Percentiles rank a stretch among this genome's conserved stretches.
These are phyloP conservation scores for Perithous albicinctus DNA, from an alignment of 2,888 invertebrate genomes.

Conservation along the genomic window DNA sequence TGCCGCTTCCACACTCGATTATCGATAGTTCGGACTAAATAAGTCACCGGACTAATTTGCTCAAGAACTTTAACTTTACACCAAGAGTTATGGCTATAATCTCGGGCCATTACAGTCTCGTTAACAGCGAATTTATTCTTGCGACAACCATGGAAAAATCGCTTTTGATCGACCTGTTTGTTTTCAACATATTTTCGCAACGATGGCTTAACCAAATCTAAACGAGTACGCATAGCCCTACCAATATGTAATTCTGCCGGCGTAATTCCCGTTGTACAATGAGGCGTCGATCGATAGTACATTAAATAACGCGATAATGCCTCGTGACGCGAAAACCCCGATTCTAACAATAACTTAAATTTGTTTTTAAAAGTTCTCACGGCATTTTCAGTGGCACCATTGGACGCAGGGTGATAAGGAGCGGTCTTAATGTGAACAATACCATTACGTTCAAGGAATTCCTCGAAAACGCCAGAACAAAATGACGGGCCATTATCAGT, in stretches of 20 bases:
- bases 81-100: constrained; percentile 35
- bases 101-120: constrained; percentile 31
- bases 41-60: no score
- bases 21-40: no score
- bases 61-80: neutral
- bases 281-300: constrained; percentile 50
- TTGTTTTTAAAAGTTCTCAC: constrained; percentile 59
- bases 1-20: no score
- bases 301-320: constrained; percentile 54
- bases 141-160: constrained; percentile 39
- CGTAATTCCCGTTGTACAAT: constrained; percentile 44
- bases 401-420: constrained; percentile 60
- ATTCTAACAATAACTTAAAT: constrained; percentile 49
- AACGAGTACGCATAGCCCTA: constrained; percentile 25
- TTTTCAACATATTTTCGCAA: constrained; percentile 28
- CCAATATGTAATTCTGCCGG: constrained; percentile 54
- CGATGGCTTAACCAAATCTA: constrained; percentile 50
- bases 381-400: constrained; percentile 53
- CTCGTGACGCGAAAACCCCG: constrained; percentile 38
- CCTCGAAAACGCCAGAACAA: no score
- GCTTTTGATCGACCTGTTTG: constrained; percentile 26
- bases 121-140: neutral
- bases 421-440: constrained; percentile 27
- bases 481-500: no score
- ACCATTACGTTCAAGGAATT: no score